Evolutionary conservation across 2,888 invertebrate genomes (phyloP).

Genomic region (Lasioglossum villosulum): DNA sequence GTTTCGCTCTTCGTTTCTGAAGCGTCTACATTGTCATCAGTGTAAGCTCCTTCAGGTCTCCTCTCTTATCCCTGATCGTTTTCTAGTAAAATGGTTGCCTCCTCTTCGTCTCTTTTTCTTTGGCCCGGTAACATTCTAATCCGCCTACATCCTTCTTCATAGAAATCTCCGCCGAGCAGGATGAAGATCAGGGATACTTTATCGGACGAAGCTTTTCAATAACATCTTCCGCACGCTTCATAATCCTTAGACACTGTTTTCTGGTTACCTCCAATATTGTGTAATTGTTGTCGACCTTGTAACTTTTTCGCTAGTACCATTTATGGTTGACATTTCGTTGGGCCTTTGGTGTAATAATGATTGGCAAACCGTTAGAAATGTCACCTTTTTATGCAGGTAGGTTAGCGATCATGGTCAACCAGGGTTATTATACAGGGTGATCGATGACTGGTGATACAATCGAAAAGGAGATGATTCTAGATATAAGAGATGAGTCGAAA

Average conservation of each 20-base stretch:
- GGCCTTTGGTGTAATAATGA: too few relatives aligned
- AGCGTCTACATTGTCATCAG: conserved; percentile 66
- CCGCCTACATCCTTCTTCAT: conserved; percentile 52
- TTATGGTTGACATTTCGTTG: too few relatives aligned
- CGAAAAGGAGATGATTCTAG: background rate
- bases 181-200: conserved; percentile 40
- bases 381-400: too few relatives aligned
- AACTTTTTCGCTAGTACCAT: background rate
- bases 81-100: conserved; percentile 51
- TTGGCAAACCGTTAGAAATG: too few relatives aligned
- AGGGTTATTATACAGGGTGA: background rate
- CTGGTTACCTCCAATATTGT: too few relatives aligned
- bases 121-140: conserved; percentile 60
- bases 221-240: conserved; percentile 32
- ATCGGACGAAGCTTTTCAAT: conserved; percentile 45
- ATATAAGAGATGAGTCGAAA: background rate
- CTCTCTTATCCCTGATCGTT: conserved; percentile 46
- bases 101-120: background rate
- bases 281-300: background rate
- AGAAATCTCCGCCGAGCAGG: conserved; percentile 37
- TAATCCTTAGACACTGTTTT: background rate
- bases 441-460: background rate
- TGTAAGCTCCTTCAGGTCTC: conserved; percentile 67
- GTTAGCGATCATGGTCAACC: too few relatives aligned
- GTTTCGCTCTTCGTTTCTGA: conserved; percentile 56